Conservation (phyloP, 2,888 invertebrate species). For the Amaurobius ferox region DNA sequence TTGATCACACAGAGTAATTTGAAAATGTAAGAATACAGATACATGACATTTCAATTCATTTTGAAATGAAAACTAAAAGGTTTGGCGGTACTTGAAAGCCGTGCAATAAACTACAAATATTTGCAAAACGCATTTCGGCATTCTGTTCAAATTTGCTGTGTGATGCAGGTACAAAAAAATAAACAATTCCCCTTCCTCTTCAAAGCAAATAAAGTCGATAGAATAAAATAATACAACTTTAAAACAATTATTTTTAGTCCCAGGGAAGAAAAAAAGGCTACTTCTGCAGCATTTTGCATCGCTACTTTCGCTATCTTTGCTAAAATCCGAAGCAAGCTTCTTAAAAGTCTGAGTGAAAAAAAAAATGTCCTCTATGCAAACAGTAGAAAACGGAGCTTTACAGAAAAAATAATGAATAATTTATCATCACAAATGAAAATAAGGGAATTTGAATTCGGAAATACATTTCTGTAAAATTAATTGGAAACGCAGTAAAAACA, state of each 20-base stretch:
- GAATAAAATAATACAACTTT: slow-evolving; percentile 35
- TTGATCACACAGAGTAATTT: too few relatives aligned
- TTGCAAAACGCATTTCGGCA: not conserved
- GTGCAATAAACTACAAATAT: not conserved
- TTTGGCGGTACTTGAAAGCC: not conserved
- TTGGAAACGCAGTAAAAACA: slow-evolving; percentile 53
- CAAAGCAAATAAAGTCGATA: slow-evolving; percentile 44
- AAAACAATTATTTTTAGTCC: slow-evolving; percentile 53
- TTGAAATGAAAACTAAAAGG: slow-evolving; percentile 9
- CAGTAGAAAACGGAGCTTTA: not conserved
- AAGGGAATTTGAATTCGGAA: slow-evolving; percentile 32
- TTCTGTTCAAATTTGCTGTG: not conserved
- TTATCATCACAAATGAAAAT: slow-evolving; percentile 54
- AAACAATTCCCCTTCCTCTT: not conserved
- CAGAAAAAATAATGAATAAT: slow-evolving; percentile 64
- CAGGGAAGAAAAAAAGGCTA: not conserved
- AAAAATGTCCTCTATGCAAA: slow-evolving; percentile 4
- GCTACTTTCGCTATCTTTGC: slow-evolving; percentile 11
- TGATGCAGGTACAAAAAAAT: not conserved
- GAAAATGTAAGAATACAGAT: too few relatives aligned
- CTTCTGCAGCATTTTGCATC: not conserved
- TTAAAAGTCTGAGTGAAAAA: not conserved
- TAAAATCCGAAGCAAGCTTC: slow-evolving; percentile 27
- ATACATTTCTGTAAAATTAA: slow-evolving; percentile 57
- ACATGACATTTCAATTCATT: not conserved